Conservation (phyloP, 1,140 invertebrate genomes). For the silkworm (Bombyx mori) region ASM3026992v2 NC_085119.1:8565001-8565500, state of each 20-base stretch:
- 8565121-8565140: too few relatives aligned
- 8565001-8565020: constrained; percentile 26
- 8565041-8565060: constrained; percentile 34
- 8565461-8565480: too few relatives aligned
- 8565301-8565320: constrained; percentile 20
- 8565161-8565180: not conserved
- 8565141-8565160: not conserved
- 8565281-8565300: constrained; percentile 29
- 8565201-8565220: too few relatives aligned
- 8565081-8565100: constrained; percentile 7
- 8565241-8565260: too few relatives aligned
- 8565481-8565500: too few relatives aligned
- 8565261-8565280: constrained; percentile 29
- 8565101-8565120: not conserved
- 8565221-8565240: not conserved
- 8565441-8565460: constrained; percentile 25
- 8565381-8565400: constrained; percentile 67
- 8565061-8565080: constrained; percentile 26
- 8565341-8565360: constrained; percentile 36
- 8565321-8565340: constrained; percentile 25
- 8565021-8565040: constrained; percentile 25
- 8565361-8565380: constrained; percentile 67
- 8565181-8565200: not conserved
- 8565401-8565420: constrained; percentile 67
- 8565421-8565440: constrained; percentile 51